These are phyloP conservation scores for Rhyzopertha dominica DNA, from an alignment of 1,140 invertebrate genomes.

Conservation along the genomic window DNA sequence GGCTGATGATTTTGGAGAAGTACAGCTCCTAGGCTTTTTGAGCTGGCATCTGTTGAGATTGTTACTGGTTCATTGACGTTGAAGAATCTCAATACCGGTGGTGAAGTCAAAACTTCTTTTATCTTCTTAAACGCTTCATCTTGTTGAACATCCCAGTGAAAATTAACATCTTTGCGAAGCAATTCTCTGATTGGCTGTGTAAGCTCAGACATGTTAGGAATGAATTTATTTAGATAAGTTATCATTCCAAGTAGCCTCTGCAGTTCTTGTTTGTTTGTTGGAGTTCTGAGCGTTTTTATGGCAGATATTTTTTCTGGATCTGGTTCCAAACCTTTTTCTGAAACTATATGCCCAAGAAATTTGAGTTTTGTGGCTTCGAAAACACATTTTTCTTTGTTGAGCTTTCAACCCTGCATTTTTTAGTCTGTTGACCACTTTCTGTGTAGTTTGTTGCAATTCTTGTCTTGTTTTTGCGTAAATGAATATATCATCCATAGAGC, in stretches of 20 bases:
- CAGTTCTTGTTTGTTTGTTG: constrained; percentile 32
- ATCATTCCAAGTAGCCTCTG: constrained; percentile 39
- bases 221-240: constrained; percentile 38
- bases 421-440: no score
- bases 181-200: constrained; percentile 26
- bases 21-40: no score
- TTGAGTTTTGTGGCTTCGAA: constrained; percentile 20
- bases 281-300: constrained; percentile 24
- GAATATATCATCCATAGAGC: no score
- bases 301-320: constrained; percentile 38
- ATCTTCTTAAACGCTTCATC: constrained; percentile 24
- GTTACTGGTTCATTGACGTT: constrained; percentile 18
- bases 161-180: constrained; percentile 28
- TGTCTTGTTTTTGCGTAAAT: no score
- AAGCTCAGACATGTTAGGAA: constrained; percentile 26
- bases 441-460: no score
- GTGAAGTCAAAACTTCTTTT: constrained; percentile 28
- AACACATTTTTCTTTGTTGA: constrained; percentile 1
- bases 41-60: no score
- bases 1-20: no score
- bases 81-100: constrained; percentile 34
- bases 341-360: constrained; percentile 43
- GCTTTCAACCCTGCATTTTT: no score
- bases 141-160: constrained; percentile 23
- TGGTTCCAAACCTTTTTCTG: constrained; percentile 34